Conservation (phyloP, 2,888 invertebrate genomes). For the Tromatobia lineatoria region DNA sequence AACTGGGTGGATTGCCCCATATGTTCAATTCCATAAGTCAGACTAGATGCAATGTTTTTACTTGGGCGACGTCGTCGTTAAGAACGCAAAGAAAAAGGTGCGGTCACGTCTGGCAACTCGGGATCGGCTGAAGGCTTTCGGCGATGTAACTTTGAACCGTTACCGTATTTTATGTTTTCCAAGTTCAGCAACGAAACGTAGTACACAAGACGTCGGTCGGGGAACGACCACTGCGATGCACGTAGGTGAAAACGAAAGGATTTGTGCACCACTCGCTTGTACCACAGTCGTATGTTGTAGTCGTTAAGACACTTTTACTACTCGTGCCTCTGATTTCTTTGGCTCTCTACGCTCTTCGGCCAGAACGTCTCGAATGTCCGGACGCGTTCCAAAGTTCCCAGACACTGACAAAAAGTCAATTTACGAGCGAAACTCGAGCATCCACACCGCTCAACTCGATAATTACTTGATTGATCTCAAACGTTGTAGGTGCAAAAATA, state of each 20-base stretch:
- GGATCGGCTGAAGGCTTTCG: constrained; percentile 18
- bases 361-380: not conserved
- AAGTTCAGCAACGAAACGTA: constrained; percentile 23
- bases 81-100: constrained; percentile 19
- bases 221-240: constrained; percentile 9
- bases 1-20: too few species aligned
- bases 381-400: constrained; percentile 11
- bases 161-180: constrained; percentile 19
- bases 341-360: not conserved
- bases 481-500: constrained; percentile 27
- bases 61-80: constrained; percentile 12
- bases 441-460: not conserved
- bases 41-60: too few species aligned
- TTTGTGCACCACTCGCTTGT: constrained; percentile 28
- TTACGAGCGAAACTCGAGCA: constrained; percentile 42
- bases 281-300: constrained; percentile 5
- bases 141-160: constrained; percentile 9
- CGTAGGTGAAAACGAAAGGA: constrained; percentile 52
- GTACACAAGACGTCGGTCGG: constrained; percentile 1
- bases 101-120: constrained; percentile 10
- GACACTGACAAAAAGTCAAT: constrained; percentile 31
- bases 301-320: constrained; percentile 42
- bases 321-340: constrained; percentile 21
- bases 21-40: too few species aligned
- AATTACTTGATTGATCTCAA: constrained; percentile 37